Evolutionary conservation across 2,888 invertebrate species (phyloP), one percentile per base, ranked within the genome.

Genomic region (Lagria hirta): DNA sequence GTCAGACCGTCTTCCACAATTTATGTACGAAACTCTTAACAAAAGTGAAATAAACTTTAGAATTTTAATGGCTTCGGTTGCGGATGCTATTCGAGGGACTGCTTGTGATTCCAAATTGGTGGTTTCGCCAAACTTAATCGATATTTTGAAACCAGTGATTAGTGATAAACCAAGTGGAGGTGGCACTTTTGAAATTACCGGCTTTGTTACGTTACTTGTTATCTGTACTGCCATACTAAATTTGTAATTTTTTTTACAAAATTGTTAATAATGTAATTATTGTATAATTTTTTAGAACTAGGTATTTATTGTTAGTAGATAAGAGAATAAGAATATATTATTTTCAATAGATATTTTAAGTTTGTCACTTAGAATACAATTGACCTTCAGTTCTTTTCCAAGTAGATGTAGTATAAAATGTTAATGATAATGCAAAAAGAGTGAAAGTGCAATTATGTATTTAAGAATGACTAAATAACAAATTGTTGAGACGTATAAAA

Each of bases 41-140:
- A 66, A 73, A 0, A 74, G 75, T 1, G 83, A 84, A 10, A 75
- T 82, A 0, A 88, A 88, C 58, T 88, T 85, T 58, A 79, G 86
- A 30, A 78, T 88, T 43, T 74, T 87, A 43, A 82, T 79, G 0
- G 84, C 83, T 0, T 77, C 80, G 0, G 82, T 85, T 0, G 65
- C 78, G 3, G 83, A 86, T 30, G 85, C 85, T 1, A 84, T 87
- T 22, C 78, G 78, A 49, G 81, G 82, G 30, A 87, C 88, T 0
- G 79, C 83, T 0, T 88, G 88, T 60, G 83, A 83, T 60, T 74
- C 77, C 3, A 81, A 78, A 51, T 53, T 70, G 30, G 59, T 65
- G 2, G 49, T 68, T 11, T 49, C 63, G 14, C 48, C 54, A 7
- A 44, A 52, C 24, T 52, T 62, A 4, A 49, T 57, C 48, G 51